A percentile compares a stretch with the other conserved stretches of the same genome.
phyloP scores from a whole-genome alignment of 2,797 vertebrate genomes.

The Arctocebus calabarensis region DNA sequence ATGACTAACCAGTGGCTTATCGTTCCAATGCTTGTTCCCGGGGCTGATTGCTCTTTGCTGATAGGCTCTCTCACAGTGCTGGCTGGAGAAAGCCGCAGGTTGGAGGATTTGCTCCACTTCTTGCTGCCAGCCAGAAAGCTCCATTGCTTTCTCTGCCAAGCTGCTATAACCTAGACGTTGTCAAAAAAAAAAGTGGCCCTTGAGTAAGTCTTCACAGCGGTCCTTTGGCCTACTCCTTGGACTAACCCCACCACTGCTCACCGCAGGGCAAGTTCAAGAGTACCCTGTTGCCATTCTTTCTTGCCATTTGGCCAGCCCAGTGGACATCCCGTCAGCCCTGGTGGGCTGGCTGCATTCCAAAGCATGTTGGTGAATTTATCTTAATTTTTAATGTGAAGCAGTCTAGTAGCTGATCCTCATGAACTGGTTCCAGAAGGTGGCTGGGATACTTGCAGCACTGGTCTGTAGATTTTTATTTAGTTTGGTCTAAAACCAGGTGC shows the following conservation, averaged over 20 bases:
- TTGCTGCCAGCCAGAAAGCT: neutral
- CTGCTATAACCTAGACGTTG: neutral
- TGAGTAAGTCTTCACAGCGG: neutral
- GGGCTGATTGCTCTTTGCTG: neutral
- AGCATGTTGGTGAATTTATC: neutral
- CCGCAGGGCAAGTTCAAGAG: neutral
- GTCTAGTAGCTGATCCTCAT: neutral
- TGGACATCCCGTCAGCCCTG: neutral
- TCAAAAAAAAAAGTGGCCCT: neutral
- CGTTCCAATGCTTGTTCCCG: neutral
- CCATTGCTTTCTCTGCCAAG: neutral
- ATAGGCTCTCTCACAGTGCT: neutral
- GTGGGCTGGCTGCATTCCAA: conserved; percentile 5
- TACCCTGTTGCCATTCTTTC: neutral
- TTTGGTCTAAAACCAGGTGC: neutral
- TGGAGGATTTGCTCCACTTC: neutral
- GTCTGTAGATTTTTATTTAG: conserved; percentile 46
- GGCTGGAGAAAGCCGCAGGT: neutral
- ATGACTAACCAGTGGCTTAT: neutral
- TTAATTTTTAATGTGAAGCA: neutral
- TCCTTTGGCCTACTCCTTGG: neutral
- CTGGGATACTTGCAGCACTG: neutral
- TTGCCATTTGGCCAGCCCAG: neutral
- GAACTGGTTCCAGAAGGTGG: neutral
- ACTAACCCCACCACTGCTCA: neutral